Evolutionary conservation across 2,888 invertebrate species (phyloP).

Genomic region (Clitarchus hookeri): DNA sequence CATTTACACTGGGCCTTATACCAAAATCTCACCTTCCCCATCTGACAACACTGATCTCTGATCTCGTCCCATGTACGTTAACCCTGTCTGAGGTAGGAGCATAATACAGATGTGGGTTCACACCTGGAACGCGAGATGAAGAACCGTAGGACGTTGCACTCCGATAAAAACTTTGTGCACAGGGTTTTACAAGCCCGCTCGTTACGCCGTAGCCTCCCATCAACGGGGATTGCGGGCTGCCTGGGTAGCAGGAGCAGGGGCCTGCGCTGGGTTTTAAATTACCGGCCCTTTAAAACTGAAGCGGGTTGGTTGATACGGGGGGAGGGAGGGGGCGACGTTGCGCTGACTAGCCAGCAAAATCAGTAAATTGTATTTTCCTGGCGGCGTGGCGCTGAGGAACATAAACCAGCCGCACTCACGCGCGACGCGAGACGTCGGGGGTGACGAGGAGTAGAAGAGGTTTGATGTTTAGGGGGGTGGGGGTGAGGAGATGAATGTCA

Average conservation of each 20-base stretch:
- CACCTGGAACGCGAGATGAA: no score
- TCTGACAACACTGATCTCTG: no score
- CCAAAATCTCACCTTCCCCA: no score
- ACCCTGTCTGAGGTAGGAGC: no score
- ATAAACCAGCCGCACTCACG: neutral
- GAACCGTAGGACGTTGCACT: no score
- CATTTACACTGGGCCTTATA: no score
- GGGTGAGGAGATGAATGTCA: neutral
- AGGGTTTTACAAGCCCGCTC: no score
- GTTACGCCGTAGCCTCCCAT: no score
- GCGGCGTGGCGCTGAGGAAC: neutral
- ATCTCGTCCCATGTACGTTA: no score
- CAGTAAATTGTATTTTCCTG: slow-evolving; percentile 3
- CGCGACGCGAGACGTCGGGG: neutral
- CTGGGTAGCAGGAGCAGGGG: neutral
- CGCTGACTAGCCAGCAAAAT: neutral
- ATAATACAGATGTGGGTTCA: no score
- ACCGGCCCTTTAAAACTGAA: neutral
- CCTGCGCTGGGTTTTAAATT: neutral
- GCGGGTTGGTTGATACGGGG: neutral
- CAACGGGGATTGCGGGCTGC: no score
- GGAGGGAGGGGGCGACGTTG: neutral
- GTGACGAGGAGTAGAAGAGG: neutral
- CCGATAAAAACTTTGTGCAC: no score
- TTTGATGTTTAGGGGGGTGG: neutral